phyloP scores from a whole-genome alignment of 2,888 invertebrate genomes.

The Empis livida region DNA sequence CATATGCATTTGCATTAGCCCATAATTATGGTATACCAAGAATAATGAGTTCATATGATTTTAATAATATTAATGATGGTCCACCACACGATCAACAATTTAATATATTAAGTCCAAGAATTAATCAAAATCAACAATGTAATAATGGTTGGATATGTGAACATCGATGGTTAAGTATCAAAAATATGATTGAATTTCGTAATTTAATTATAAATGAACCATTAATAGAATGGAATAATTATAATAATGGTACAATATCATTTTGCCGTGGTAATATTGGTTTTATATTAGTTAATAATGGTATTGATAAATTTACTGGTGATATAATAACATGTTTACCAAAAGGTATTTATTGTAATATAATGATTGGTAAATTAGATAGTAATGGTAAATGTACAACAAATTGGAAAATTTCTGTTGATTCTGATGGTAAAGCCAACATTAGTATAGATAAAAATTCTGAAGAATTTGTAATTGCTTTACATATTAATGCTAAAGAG shows the following conservation, averaged over 20 bases:
- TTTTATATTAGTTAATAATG: constrained; percentile 13
- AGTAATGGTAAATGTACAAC: constrained; percentile 40
- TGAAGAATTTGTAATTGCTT: constrained; percentile 6
- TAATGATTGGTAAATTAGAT: constrained; percentile 40
- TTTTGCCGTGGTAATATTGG: constrained; percentile 55
- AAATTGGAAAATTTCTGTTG: constrained; percentile 2
- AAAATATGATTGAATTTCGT: constrained; percentile 57
- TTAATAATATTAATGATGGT: constrained; percentile 36
- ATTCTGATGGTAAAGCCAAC: constrained; percentile 2
- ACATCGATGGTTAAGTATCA: constrained; percentile 64
- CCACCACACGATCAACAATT: constrained; percentile 41
- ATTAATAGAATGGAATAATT: constrained; percentile 58
- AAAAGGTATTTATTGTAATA: constrained; percentile 53
- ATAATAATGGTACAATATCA: constrained; percentile 61
- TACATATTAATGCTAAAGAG: constrained; percentile 11
- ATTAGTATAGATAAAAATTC: constrained; percentile 1
- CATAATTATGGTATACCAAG: constrained; percentile 63
- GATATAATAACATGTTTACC: constrained; percentile 40
- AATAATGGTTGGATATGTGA: constrained; percentile 66
- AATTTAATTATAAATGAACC: constrained; percentile 46
- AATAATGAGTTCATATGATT: constrained; percentile 70
- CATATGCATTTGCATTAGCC: constrained; percentile 51
- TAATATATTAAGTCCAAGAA: constrained; percentile 39
- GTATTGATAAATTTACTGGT: constrained; percentile 37
- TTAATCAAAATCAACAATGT: constrained; percentile 49